A percentile compares a stretch with the other conserved stretches of the same genome.
Conservation (phyloP, 2,797 vertebrate species). For the Onychomys leucogaster region DNA sequence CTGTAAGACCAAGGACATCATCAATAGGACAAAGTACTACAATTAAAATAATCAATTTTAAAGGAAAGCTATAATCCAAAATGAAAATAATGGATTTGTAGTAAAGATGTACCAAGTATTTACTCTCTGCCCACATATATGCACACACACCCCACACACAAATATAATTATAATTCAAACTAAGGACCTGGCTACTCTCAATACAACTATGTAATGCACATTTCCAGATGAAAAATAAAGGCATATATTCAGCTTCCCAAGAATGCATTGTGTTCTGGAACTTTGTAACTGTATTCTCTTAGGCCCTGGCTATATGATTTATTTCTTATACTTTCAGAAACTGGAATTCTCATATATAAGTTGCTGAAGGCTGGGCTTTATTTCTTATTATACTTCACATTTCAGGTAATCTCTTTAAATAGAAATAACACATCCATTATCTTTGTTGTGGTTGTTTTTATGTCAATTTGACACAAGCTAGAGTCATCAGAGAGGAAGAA, state of each 20-base stretch:
- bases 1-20: not conserved
- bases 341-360: constrained; percentile 45
- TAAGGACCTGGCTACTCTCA: not conserved
- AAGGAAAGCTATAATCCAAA: not conserved
- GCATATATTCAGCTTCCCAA: not conserved
- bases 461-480: too few relatives aligned
- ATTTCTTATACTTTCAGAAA: not conserved
- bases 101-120: not conserved
- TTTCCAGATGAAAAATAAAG: constrained; percentile 28
- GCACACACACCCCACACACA: not conserved
- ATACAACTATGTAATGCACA: not conserved
- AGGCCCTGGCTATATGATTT: not conserved
- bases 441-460: not conserved
- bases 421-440: not conserved
- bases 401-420: constrained; percentile 66
- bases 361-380: constrained; percentile 41
- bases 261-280: not conserved
- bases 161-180: not conserved
- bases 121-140: not conserved
- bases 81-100: not conserved
- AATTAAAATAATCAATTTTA: not conserved
- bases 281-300: not conserved
- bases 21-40: not conserved
- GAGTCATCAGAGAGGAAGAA: too few relatives aligned
- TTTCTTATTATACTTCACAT: constrained; percentile 38